Evolutionary conservation across 2,113 vertebrate genomes (phyloP).

Genomic region (Jaculus jaculus): DNA sequence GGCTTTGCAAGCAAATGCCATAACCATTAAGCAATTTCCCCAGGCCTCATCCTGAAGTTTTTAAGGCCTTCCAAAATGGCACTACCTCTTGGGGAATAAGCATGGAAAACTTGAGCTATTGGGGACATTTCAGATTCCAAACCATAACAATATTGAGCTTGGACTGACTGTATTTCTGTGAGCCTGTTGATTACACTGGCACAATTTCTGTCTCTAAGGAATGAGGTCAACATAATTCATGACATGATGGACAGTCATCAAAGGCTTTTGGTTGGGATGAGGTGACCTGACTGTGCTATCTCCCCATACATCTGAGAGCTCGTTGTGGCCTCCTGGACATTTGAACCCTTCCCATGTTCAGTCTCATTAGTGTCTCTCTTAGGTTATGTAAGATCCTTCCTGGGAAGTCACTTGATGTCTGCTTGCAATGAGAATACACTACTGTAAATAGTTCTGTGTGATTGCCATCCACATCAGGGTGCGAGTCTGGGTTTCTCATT

Average conservation of each 20-base stretch:
- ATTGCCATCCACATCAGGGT: neutral
- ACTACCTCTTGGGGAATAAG: neutral
- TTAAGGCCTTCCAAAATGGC: neutral
- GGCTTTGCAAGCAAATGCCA: no score
- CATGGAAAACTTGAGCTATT: no score
- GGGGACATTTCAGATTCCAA: neutral
- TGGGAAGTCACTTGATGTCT: neutral
- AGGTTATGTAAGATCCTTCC: neutral
- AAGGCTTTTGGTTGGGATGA: neutral
- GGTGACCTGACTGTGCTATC: neutral
- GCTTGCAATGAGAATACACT: neutral
- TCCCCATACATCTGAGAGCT: neutral
- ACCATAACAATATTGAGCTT: neutral
- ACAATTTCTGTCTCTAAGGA: neutral
- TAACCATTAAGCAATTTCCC: no score
- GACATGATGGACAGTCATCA: neutral
- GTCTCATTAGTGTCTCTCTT: rapidly evolving
- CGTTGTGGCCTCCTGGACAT: rapidly evolving
- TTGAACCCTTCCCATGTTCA: neutral
- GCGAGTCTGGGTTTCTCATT: neutral
- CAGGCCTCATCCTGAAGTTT: neutral
- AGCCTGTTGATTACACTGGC: neutral
- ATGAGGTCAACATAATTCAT: no score
- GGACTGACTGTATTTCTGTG: neutral
- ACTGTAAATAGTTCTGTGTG: no score